Evolutionary conservation across 2,888 invertebrate species (phyloP).

Genomic region (Alloscopus bannaensis): DNA sequence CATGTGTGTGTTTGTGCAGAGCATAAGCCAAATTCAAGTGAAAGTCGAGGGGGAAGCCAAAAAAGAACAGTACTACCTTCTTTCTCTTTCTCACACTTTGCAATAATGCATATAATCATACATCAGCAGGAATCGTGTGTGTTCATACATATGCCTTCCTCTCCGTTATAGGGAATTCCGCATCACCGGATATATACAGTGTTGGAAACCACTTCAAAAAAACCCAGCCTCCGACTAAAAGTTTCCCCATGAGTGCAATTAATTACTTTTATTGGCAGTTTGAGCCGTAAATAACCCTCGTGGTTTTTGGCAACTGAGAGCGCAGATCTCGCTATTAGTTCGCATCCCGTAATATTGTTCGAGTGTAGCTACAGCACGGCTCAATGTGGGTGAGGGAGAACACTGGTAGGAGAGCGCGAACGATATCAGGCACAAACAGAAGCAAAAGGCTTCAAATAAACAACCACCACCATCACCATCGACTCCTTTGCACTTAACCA

Average conservation of each 20-base stretch:
- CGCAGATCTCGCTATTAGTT: constrained; percentile 14
- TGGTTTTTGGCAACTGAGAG: constrained; percentile 64
- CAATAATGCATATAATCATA: constrained; percentile 11
- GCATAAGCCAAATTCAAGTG: constrained; percentile 3
- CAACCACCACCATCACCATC: constrained; percentile 13
- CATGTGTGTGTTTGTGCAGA: too few relatives aligned
- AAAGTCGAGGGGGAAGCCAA: constrained; percentile 19
- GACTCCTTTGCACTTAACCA: constrained; percentile 1
- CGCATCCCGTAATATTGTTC: background rate
- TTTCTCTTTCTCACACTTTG: constrained; percentile 3
- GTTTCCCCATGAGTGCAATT: constrained; percentile 69
- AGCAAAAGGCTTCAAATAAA: constrained; percentile 18
- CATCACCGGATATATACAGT: constrained; percentile 3
- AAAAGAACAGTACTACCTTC: constrained; percentile 14
- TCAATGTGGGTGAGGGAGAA: background rate
- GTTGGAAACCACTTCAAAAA: constrained; percentile 63
- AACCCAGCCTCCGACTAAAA: constrained; percentile 56
- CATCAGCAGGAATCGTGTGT: background rate
- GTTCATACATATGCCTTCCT: background rate
- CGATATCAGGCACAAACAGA: constrained; percentile 11
- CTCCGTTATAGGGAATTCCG: background rate
- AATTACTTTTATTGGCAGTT: constrained; percentile 72
- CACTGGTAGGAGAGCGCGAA: background rate
- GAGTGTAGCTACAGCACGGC: background rate
- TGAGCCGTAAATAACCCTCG: constrained; percentile 70